Evolutionary conservation across 2,797 vertebrate genomes (phyloP), one percentile per base, ranked within the genome.

Genomic region (Rhadinocentrus ornatus): DNA sequence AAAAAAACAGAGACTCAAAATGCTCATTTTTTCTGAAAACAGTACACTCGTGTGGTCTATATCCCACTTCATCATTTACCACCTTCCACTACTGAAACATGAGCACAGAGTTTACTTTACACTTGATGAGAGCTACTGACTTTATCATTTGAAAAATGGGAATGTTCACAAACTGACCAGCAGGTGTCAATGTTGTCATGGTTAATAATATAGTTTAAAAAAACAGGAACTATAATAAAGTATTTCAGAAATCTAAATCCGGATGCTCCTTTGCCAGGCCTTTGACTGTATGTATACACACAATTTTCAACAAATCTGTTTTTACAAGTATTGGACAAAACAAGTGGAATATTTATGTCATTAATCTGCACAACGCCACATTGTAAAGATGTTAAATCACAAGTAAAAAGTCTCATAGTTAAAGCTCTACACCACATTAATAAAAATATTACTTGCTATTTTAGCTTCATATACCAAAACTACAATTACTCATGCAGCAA

Each of bases 131-230:
- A 10, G 27, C 31, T 64, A 50, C 53, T 50, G 16, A 31, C 7
- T 20, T 57, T 59, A 34, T 22, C 18, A 7, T 26, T 56, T 41
- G 6, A 5, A 31, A 41, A 32, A 65, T 44, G 32, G 16, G 48
- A 7, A 0, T 58, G 16, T 81, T 60, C 12, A 27, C 26, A 77
- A 58, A 34, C 1, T 22, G 18, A 64, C 84, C 90, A 86, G 75
- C 15, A 86, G 90, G 54, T 89, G 90, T 88, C 90, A 56, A 78
- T 72, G 22, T 83, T 29, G 7, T 22, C 66, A 24, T 24, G 31
- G 31, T 32, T 32, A 32, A 32, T 4, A n/a, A 31, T 31, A 48
- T 27, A 7, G 7, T 44, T 35, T n/a, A n/a, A 12, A 61, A 39
- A 12, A 0, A 27, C 6, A 15, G 41, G 5, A 2, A 44, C 6